Conservation (phyloP, 1,140 invertebrate genomes). For the Pseudomyrmex dendroicus region DNA sequence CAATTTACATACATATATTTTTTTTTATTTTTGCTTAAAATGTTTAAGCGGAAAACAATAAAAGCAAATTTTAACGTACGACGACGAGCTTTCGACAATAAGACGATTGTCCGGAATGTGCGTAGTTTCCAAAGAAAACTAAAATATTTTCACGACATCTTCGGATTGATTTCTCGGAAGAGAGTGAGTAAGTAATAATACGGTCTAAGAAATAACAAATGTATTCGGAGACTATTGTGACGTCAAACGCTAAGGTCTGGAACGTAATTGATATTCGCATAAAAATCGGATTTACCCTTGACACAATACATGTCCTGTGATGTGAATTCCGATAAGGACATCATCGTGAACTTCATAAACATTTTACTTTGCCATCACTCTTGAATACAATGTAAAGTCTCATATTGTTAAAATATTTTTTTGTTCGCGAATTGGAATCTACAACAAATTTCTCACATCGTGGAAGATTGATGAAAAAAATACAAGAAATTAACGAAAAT, state of each 20-base stretch:
- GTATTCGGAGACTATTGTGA: slow-evolving; percentile 18
- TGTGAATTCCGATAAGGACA: background rate
- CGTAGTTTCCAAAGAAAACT: background rate
- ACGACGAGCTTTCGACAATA: background rate
- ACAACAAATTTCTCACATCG: background rate
- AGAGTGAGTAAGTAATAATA: background rate
- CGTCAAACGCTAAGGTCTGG: slow-evolving; percentile 8
- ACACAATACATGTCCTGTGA: slow-evolving; percentile 27
- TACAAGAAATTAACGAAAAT: too few species aligned
- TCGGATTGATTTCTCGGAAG: too few species aligned
- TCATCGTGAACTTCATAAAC: background rate
- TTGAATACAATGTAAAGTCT: background rate
- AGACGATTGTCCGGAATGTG: background rate
- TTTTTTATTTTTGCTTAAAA: too few species aligned
- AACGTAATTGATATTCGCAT: slow-evolving; percentile 36
- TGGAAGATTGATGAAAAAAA: too few species aligned
- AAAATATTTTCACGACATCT: background rate
- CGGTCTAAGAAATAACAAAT: slow-evolving; percentile 5
- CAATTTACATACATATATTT: too few species aligned
- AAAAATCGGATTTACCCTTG: slow-evolving; percentile 32
- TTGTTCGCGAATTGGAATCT: background rate
- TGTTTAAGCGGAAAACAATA: too few species aligned
- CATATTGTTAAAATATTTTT: too few species aligned
- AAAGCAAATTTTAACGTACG: too few species aligned
- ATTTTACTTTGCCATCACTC: background rate